Percentiles rank a stretch among this genome's conserved stretches.
phyloP scores from a whole-genome alignment of 1,140 invertebrate species.

The Caenorhabditis tropicalis region DNA sequence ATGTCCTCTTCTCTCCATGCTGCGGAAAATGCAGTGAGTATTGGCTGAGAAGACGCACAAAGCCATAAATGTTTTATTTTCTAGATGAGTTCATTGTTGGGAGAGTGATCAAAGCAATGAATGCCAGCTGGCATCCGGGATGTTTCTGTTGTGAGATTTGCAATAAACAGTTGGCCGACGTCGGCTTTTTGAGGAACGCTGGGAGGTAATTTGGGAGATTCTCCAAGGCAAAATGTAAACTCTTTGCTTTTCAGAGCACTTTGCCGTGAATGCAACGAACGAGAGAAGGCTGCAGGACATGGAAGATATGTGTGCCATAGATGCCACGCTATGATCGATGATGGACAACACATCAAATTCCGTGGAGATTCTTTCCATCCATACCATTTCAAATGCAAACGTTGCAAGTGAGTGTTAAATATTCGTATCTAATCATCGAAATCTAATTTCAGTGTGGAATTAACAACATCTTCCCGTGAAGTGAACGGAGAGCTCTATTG shows the following conservation, averaged over 20 bases:
- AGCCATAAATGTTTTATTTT: conserved; percentile 46
- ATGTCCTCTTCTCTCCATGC: conserved; percentile 80
- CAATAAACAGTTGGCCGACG: conserved; percentile 87
- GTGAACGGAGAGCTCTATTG: conserved; percentile 95
- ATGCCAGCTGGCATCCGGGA: conserved; percentile 94
- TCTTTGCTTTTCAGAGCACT: conserved; percentile 79
- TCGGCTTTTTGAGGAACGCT: conserved; percentile 80
- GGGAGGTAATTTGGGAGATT: conserved; percentile 59
- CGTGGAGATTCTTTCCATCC: conserved; percentile 96
- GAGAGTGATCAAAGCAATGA: conserved; percentile 98
- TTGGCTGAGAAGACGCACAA: neutral
- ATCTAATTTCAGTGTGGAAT: conserved; percentile 74
- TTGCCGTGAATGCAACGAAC: conserved; percentile 95
- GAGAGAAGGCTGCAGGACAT: conserved; percentile 89
- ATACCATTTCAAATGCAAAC: conserved; percentile 95
- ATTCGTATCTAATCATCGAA: neutral
- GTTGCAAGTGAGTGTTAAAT: conserved; percentile 70
- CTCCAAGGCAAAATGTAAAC: neutral
- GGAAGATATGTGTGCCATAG: conserved; percentile 98
- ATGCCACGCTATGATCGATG: conserved; percentile 97
- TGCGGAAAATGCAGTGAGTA: conserved; percentile 91
- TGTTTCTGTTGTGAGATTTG: conserved; percentile 97
- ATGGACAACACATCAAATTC: conserved; percentile 87
- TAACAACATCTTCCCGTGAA: conserved; percentile 86
- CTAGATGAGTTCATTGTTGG: conserved; percentile 74